These are phyloP conservation scores for Patiria pectinifera DNA, from an alignment of 53 echinoderm and acorn worm genomes.

Conservation along the genomic window DNA sequence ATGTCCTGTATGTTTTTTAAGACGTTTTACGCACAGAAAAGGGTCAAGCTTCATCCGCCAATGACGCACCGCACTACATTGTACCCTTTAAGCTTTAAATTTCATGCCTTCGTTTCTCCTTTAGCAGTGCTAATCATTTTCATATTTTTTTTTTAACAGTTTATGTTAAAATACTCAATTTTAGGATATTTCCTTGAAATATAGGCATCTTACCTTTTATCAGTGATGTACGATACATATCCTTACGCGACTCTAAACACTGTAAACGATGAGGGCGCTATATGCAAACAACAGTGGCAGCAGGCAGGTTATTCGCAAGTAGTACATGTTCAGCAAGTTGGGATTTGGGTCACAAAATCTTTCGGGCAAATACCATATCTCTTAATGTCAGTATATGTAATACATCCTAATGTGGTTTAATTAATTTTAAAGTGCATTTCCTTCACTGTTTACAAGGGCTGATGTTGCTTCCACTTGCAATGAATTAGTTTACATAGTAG, in stretches of 20 bases:
- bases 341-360: too few species aligned
- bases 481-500: too few species aligned
- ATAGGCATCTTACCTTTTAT: not conserved
- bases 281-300: not conserved
- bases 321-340: too few species aligned
- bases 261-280: not conserved
- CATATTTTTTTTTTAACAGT: not conserved
- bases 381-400: too few species aligned
- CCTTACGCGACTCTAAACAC: not conserved
- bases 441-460: too few species aligned
- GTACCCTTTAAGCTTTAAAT: not conserved
- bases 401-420: too few species aligned
- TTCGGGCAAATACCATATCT: too few species aligned
- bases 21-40: slow-evolving; percentile 33
- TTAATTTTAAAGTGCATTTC: too few species aligned
- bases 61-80: slow-evolving; percentile 28
- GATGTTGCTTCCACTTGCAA: too few species aligned
- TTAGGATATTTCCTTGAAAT: not conserved
- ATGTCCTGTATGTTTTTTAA: too few species aligned
- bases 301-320: too few species aligned
- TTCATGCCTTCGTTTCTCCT: not conserved
- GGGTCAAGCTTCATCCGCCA: slow-evolving; percentile 5
- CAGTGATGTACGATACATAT: not conserved
- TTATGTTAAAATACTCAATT: not conserved
- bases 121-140: not conserved